phyloP scores from a whole-genome alignment of 2,113 vertebrate species.

The Amia ocellicauda region DNA sequence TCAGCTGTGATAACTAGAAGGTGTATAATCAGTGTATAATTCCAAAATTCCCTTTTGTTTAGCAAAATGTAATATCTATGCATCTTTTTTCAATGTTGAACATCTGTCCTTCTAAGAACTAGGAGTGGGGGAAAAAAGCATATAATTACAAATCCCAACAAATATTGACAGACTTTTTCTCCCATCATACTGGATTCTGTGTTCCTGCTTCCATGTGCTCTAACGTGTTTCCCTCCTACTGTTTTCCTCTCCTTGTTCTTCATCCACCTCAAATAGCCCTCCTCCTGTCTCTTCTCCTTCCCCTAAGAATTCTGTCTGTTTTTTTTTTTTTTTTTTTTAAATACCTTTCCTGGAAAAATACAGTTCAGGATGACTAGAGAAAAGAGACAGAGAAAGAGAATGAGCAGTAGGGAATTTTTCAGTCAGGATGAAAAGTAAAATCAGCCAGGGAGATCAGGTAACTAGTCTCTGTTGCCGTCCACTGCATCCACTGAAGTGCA shows the following conservation, averaged over 20 bases:
- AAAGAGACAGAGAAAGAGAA: constrained; percentile 6
- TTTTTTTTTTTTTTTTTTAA: too few relatives aligned
- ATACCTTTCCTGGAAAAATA: constrained; percentile 70
- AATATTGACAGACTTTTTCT: too few relatives aligned
- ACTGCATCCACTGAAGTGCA: not conserved
- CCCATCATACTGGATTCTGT: too few relatives aligned
- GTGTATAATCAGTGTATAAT: too few relatives aligned
- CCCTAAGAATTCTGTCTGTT: constrained; percentile 63
- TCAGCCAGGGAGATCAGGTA: constrained; percentile 68
- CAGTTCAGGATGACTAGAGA: constrained; percentile 70
- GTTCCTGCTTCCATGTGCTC: constrained; percentile 28
- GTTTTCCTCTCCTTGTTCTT: constrained; percentile 51
- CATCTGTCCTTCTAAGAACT: too few relatives aligned
- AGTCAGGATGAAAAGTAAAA: constrained; percentile 57
- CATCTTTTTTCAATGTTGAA: too few relatives aligned
- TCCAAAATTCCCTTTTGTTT: too few relatives aligned
- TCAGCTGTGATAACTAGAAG: too few relatives aligned
- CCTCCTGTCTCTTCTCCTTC: constrained; percentile 63
- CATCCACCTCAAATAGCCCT: constrained; percentile 52
- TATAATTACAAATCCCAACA: too few relatives aligned
- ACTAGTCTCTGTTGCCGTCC: constrained; percentile 31
- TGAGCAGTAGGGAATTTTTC: constrained; percentile 56
- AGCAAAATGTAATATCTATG: too few relatives aligned
- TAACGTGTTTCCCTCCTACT: constrained; percentile 52
- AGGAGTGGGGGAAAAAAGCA: too few relatives aligned